Base-by-base conservation (phyloP, 2,888 invertebrate genomes). In the Drosophila formosana region DNA sequence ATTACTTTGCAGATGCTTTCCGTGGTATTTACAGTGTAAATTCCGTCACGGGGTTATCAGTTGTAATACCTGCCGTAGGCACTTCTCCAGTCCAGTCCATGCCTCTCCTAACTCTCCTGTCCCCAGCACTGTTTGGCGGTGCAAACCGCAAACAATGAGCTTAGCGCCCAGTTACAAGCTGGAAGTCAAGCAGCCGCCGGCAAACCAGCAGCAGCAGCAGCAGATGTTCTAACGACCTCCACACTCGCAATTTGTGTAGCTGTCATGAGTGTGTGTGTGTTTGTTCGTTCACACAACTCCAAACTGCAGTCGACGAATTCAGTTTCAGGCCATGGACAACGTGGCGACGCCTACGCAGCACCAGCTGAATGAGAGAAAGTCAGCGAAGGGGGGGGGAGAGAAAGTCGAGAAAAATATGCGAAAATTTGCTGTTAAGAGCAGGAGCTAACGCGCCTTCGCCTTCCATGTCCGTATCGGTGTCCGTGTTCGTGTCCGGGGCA, bases 371-470 rank as follows among this genome's bases (percentile, higher is more conserved):
- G 45, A 13, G n/a, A 45, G n/a, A 9, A n/a, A 34, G 25, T 39
- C 28, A 25, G 18, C 28, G 28, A 47, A 11, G 11, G 7, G 32
- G 11, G 7, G 25, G 46, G 13, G 25, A 13, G 26, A 34, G 56
- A 46, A 56, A 56, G 51, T 43, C 43, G 68, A 70, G 78, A 81
- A 85, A 88, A 86, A 85, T 88, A 78, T 88, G 80, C 88, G 88
- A 85, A 72, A 86, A 88, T 81, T 73, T 79, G 72, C 80, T 72
- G 86, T 80, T 86, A 80, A 86, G 86, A 78, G 80, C 69, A 71
- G 61, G 39, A 53, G 67, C 76, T 30, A 57, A 45, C 74, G 67
- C 74, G 64, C 61, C 66, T 78, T 63, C 18, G 18, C 18, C 18
- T 18, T 18, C 18, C 18, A 18, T 18, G 18, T 18, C 18, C 18